These are phyloP conservation scores for Dromiciops gliroides DNA, from an alignment of 2,113 vertebrate species.

Conservation along the genomic window DNA sequence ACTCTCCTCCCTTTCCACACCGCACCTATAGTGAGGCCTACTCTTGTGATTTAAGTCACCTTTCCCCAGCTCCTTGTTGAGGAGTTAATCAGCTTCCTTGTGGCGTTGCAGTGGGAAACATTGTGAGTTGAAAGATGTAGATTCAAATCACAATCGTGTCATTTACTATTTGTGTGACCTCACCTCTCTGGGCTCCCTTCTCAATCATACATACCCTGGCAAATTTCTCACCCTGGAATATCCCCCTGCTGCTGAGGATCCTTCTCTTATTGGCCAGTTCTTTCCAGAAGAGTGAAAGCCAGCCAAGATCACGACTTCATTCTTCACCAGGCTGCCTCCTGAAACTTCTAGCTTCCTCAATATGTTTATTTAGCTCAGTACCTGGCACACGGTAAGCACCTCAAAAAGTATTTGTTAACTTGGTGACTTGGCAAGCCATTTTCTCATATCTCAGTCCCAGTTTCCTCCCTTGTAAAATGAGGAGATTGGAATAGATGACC, in stretches of 20 bases:
- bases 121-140: not conserved
- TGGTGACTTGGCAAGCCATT: not conserved
- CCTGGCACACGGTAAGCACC: not conserved
- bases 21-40: not conserved
- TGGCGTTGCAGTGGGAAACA: not conserved
- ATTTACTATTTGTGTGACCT: not conserved
- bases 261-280: not conserved
- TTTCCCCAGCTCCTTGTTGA: not conserved
- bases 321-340: not conserved
- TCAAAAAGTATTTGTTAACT: not conserved
- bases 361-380: not conserved
- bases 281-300: not conserved
- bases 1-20: constrained; percentile 3
- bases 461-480: not conserved
- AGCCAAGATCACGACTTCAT: not conserved
- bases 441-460: not conserved
- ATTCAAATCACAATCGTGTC: not conserved
- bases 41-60: not conserved
- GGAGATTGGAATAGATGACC: not conserved
- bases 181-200: not conserved
- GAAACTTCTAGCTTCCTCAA: not conserved
- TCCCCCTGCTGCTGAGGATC: not conserved
- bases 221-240: not conserved
- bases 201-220: not conserved
- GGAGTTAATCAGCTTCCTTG: not conserved